Evolutionary conservation across 1,140 invertebrate species (phyloP), one percentile per base, ranked within the genome.

Genomic region (Achatina immaculata): DNA sequence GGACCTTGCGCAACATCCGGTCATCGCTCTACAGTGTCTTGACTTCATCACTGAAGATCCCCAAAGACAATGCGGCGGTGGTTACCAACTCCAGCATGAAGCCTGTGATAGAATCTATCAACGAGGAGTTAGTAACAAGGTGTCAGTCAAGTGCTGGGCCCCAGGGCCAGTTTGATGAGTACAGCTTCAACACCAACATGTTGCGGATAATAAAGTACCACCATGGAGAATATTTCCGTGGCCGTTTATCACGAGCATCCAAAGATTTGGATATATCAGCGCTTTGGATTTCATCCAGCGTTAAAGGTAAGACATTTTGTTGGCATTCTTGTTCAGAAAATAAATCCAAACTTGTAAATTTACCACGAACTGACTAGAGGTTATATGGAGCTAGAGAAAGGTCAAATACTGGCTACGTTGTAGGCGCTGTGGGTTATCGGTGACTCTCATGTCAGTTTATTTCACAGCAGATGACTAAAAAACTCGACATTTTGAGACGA

Each of bases 21-120:
- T 31, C 48, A 3, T 16, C 83, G n/a, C 42, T 84, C 45, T 81
- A 80, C 68, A 65, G 72, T 1, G 65, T 80, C 1, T 65, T 84
- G 19, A 74, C 72, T 24, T 42, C 45, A n/a, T 80, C 75, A 3
- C 71, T 82, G 16, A 62, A 38, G 21, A 69, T 84, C 24, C 34
- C 83, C 19, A 31, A 51, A 42, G 79, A 81, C 1, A 82, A 75
- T 42, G 65, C 83, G 1, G 79, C 78, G 28, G 31, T 42, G n/a
- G 81, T 84, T 42, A 80, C 81, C 75, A 84, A 84, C 69, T 58
- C 45, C 68, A 84, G 78, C 24, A 51, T 82, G 74, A 78, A 74
- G 34, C 43, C 66, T 36, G 81, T 82, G 28, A 71, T 69, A 31
- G 68, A 80, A n/a, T 71, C 78, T 16, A 43, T 80, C 6, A 72